Evolutionary conservation across 2,113 vertebrate species (phyloP).

Genomic region (Catharus fuscescens): DNA sequence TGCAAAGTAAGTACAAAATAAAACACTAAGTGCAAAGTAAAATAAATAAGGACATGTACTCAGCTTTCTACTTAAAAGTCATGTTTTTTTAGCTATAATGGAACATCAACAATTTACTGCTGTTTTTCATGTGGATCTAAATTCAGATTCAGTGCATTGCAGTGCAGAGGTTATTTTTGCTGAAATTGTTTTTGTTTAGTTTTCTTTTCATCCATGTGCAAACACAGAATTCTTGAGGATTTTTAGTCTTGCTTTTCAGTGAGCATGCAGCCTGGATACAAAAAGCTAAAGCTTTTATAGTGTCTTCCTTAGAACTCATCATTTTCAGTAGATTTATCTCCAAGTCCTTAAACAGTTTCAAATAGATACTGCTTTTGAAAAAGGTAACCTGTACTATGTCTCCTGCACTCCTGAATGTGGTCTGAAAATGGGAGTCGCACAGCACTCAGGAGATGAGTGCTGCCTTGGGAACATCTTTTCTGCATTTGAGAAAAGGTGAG

Average conservation of each 20-base stretch:
- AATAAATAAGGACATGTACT: not conserved
- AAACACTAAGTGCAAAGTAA: not conserved
- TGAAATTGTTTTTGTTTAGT: not conserved
- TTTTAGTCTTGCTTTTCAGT: not conserved
- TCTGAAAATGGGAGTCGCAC: not conserved
- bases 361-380: not conserved
- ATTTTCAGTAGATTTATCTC: slow-evolving; percentile 5
- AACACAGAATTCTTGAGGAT: not conserved
- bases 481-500: not conserved
- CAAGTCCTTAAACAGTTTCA: not conserved
- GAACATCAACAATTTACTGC: not conserved
- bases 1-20: not conserved
- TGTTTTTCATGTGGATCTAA: not conserved
- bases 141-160: not conserved
- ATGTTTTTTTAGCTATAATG: not conserved
- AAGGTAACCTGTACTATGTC: not conserved
- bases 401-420: not conserved
- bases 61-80: not conserved
- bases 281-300: not conserved
- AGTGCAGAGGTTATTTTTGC: not conserved
- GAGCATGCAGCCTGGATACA: not conserved
- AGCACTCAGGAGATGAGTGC: not conserved
- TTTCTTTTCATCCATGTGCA: not conserved
- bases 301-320: not conserved
- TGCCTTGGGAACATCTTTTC: not conserved